Percentiles rank a stretch among this genome's conserved stretches.
phyloP scores from a whole-genome alignment of 2,797 vertebrate genomes.

The Artibeus lituratus region DNA sequence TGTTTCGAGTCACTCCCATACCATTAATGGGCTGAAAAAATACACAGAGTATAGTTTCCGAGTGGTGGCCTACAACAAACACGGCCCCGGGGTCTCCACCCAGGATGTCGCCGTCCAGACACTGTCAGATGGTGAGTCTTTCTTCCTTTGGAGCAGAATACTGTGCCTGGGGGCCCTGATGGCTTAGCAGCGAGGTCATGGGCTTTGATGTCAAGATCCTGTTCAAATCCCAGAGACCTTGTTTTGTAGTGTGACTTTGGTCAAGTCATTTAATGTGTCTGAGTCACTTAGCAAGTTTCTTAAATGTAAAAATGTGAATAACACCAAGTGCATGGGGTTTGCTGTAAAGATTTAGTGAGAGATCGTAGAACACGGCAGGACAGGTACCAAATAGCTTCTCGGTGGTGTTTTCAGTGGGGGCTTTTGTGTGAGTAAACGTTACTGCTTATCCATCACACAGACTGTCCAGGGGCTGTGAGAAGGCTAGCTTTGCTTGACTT shows the following conservation, averaged over 20 bases:
- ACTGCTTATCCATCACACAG: not conserved
- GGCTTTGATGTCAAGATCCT: not conserved
- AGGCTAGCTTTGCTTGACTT: not conserved
- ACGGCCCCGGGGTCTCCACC: conserved; percentile 96
- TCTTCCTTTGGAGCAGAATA: not conserved
- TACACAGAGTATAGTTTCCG: conserved; percentile 95
- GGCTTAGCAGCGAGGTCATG: not conserved
- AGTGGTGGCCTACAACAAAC: conserved; percentile 97
- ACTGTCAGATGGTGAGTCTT: conserved; percentile 91
- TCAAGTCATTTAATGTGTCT: not conserved
- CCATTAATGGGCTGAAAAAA: conserved; percentile 91
- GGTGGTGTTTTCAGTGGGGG: not conserved
- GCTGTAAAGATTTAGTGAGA: not conserved
- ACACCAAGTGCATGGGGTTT: not conserved
- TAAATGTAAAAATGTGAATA: not conserved
- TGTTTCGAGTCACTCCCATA: conserved; percentile 87
- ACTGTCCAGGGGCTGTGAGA: not conserved
- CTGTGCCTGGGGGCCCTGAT: not conserved
- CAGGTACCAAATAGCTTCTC: not conserved
- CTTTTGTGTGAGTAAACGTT: not conserved
- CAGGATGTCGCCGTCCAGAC: conserved; percentile 91
- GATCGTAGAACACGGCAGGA: not conserved
- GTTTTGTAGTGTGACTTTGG: not conserved
- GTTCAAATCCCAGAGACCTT: not conserved
- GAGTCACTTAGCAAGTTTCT: not conserved